A percentile compares a stretch with the other conserved stretches of the same genome.
These are phyloP conservation scores for Macquaria ambigua DNA, from an alignment of 2,113 vertebrate species.

Conservation along the genomic window DNA sequence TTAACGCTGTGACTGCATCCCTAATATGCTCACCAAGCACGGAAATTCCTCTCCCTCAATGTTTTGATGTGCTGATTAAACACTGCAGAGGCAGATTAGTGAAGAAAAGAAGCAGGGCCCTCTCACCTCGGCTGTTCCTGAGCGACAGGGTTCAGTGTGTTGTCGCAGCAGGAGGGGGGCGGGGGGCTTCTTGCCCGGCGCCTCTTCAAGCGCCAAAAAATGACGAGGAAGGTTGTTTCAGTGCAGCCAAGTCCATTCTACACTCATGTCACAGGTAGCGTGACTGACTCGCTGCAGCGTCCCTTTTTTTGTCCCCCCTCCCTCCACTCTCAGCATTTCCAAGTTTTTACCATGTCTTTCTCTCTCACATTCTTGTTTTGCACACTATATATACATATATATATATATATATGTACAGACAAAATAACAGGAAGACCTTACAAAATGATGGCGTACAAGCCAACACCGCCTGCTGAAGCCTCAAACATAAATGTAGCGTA, in stretches of 20 bases:
- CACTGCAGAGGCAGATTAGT: conserved; percentile 85
- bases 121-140: conserved; percentile 72
- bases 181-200: not conserved
- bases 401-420: not conserved
- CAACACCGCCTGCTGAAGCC: too few species aligned
- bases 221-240: conserved; percentile 53
- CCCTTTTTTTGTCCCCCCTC: not conserved
- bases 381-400: too few species aligned
- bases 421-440: not conserved
- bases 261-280: conserved; percentile 52
- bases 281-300: conserved; percentile 25
- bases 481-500: too few species aligned
- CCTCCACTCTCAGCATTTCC: not conserved
- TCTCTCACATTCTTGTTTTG: not conserved
- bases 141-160: conserved; percentile 65
- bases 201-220: conserved; percentile 30
- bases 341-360: not conserved
- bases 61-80: conserved; percentile 91
- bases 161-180: conserved; percentile 7
- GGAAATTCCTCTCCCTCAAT: conserved; percentile 92
- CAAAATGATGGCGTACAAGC: too few species aligned
- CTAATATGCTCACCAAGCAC: conserved; percentile 97
- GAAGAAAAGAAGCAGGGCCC: conserved; percentile 85
- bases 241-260: conserved; percentile 31
- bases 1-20: conserved; percentile 98